phyloP scores from a whole-genome alignment of 2,113 vertebrate species.

The Quiscalus mexicanus region DNA sequence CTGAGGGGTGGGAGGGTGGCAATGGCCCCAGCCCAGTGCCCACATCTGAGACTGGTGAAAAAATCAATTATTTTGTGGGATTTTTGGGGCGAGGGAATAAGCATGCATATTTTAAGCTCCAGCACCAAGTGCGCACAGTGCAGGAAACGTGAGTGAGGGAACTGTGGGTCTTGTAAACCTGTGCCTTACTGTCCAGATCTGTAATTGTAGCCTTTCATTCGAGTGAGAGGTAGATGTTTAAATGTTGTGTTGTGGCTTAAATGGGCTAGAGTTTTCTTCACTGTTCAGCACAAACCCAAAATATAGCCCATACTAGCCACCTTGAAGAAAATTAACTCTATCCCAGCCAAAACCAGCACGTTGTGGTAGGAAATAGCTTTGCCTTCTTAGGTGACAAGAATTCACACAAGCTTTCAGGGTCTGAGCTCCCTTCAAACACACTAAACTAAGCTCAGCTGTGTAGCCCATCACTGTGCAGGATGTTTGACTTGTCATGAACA shows the following conservation, averaged over 20 bases:
- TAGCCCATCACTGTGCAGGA: not conserved
- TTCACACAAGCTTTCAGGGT: rapidly evolving
- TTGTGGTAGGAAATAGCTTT: not conserved
- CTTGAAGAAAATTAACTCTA: not conserved
- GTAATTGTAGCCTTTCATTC: rapidly evolving
- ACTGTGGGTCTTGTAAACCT: too few species aligned
- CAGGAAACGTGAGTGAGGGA: rapidly evolving
- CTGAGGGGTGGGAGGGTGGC: not conserved
- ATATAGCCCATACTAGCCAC: rapidly evolving
- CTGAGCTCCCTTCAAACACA: not conserved
- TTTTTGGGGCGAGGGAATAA: rapidly evolving
- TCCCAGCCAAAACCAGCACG: not conserved
- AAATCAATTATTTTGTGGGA: not conserved
- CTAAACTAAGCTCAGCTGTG: not conserved
- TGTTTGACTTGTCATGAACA: not conserved
- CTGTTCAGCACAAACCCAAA: not conserved
- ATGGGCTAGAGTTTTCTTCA: not conserved
- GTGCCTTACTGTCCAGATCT: rapidly evolving
- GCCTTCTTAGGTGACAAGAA: too few species aligned
- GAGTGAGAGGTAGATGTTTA: not conserved
- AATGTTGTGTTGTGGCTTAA: not conserved
- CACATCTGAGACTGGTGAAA: not conserved
- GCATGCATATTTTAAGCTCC: not conserved
- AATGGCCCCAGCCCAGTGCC: not conserved
- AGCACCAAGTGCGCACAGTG: rapidly evolving